Evolutionary conservation across 2,113 vertebrate genomes (phyloP).

Genomic region (Euleptes europaea): DNA sequence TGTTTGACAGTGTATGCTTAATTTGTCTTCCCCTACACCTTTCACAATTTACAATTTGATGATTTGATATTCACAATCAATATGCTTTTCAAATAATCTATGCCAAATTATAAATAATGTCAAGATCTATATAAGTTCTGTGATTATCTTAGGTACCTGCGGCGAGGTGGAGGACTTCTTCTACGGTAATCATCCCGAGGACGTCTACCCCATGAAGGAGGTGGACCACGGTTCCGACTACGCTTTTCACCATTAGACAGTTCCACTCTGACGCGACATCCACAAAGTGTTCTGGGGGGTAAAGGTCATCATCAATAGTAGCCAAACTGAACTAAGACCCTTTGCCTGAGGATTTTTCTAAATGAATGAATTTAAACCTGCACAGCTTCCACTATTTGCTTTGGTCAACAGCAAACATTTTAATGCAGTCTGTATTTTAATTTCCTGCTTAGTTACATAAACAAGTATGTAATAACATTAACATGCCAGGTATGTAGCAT

Average conservation of each 20-base stretch:
- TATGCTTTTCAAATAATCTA: constrained; percentile 73
- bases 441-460: no score
- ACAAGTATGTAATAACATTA: no score
- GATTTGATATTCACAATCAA: constrained; percentile 63
- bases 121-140: constrained; percentile 54
- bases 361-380: background rate
- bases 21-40: constrained; percentile 44
- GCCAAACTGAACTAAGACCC: background rate
- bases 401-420: no score
- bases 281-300: constrained; percentile 84
- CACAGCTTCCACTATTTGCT: no score
- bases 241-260: constrained; percentile 95
- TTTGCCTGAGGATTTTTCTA: background rate
- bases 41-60: constrained; percentile 56
- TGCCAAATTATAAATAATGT: constrained; percentile 64
- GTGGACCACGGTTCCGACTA: constrained; percentile 91
- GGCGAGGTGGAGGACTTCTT: constrained; percentile 88
- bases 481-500: no score
- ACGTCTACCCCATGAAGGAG: constrained; percentile 91
- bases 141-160: constrained; percentile 81
- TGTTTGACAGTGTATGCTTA: constrained; percentile 74
- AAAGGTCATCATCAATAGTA: background rate
- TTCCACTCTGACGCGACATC: constrained; percentile 92
- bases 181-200: constrained; percentile 91
- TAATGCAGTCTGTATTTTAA: no score